Base-by-base conservation (phyloP, 2,888 invertebrate species). In the Antitype chi region DNA sequence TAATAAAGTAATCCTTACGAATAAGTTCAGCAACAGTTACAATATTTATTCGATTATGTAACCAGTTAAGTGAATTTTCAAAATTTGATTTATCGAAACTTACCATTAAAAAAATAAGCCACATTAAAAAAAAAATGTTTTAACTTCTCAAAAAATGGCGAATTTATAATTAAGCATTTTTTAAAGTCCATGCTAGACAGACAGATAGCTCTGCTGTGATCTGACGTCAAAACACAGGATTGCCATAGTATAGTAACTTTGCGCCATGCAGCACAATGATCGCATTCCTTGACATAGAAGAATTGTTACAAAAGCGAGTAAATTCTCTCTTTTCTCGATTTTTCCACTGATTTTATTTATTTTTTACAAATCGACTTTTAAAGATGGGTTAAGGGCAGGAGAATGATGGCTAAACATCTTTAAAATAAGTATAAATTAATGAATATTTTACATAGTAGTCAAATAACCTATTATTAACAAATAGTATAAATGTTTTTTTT, bases 401-500 rank as follows among this genome's bases (percentile, higher is more conserved):
- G 38, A 38, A 38, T 38, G 38, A 38, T 32, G 32, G 25, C 13
- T 17, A 20, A 20, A 49, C 11, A 47, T 66, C 20, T 49, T 49
- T 67, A 28, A 8, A 28, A 66, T 64, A 47, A 25, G 17, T 47
- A 11, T 64, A 20, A 25, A 43, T 25, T n/a, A 2, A 25, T 47
- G 64, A 43, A 17, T 43, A 17, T 43, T 25, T 66, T 32, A 25
- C 11, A 13, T 13, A 43, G 25, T 38, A 47, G 20, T 47, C 13
- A 67, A 70, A 32, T 17, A 47, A 11, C 11, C 0, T 15, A 7
- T 57, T 62, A 52, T 47, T 47, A 47, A 47, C 23, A 11, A 4
- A 11, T 43, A 55, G 49, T 8, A 11, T 0, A 17, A 15, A 1
- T 23, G 32, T 64, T 25, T 38, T 64, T 25, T 82, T 81, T 76